Conservation (phyloP, 2,888 invertebrate genomes). For the Dryobota labecula region DNA sequence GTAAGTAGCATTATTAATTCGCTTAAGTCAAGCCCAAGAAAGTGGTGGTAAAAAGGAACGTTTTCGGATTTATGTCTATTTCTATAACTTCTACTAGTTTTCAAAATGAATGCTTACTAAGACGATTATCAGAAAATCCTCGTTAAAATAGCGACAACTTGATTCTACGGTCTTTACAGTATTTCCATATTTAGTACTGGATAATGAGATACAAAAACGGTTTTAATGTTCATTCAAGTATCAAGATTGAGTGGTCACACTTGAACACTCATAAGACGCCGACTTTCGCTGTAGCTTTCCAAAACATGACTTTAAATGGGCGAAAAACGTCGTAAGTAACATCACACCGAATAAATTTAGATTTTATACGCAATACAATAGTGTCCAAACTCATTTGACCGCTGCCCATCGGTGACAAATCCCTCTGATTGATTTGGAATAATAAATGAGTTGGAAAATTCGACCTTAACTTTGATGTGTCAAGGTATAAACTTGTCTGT, state of each 20-base stretch:
- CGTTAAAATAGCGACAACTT: slow-evolving; percentile 25
- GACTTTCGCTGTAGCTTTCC: slow-evolving; percentile 89
- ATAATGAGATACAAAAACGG: slow-evolving; percentile 64
- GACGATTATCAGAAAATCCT: neutral
- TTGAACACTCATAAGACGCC: slow-evolving; percentile 75
- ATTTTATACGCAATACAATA: slow-evolving; percentile 54
- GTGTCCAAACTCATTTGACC: slow-evolving; percentile 68
- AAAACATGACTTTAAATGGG: slow-evolving; percentile 78
- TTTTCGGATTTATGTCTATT: neutral
- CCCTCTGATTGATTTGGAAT: slow-evolving; percentile 67
- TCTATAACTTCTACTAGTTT: neutral
- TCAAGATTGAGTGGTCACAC: slow-evolving; percentile 80
- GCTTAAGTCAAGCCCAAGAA: neutral
- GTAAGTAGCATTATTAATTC: neutral
- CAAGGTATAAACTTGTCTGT: slow-evolving; percentile 54
- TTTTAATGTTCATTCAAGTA: slow-evolving; percentile 73
- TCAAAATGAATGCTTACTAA: neutral
- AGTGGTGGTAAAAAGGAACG: neutral
- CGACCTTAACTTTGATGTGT: slow-evolving; percentile 30
- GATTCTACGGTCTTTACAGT: slow-evolving; percentile 45
- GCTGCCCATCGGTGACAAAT: slow-evolving; percentile 63
- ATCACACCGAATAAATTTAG: slow-evolving; percentile 46
- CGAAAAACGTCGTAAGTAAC: slow-evolving; percentile 73
- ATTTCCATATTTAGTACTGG: slow-evolving; percentile 64
- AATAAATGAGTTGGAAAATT: slow-evolving; percentile 62